phyloP scores from a whole-genome alignment of 1,140 invertebrate species.

The Bombus vancouverensis region DNA sequence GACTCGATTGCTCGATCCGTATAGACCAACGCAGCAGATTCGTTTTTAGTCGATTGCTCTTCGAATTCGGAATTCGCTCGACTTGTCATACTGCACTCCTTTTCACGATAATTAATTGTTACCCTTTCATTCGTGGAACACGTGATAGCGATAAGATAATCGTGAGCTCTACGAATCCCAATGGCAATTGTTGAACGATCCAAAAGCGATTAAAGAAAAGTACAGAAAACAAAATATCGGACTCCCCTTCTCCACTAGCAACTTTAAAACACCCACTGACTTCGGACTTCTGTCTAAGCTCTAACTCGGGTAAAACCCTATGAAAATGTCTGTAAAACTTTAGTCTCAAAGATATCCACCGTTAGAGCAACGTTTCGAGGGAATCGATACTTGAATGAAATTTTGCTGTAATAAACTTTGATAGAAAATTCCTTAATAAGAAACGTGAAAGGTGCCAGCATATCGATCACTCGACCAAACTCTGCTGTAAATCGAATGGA shows the following conservation, averaged over 20 bases:
- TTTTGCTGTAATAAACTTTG: neutral
- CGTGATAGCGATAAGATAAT: constrained; percentile 15
- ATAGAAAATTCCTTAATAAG: neutral
- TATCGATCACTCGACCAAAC: neutral
- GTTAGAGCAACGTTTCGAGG: neutral
- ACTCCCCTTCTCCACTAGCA: no score
- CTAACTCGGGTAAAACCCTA: no score
- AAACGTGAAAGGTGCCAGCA: neutral
- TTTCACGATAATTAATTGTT: neutral
- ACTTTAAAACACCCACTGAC: no score
- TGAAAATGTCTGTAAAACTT: no score
- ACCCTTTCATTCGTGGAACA: neutral
- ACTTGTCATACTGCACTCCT: neutral
- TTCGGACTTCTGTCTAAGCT: no score
- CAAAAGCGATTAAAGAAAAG: neutral
- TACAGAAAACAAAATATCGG: neutral
- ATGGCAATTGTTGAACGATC: neutral
- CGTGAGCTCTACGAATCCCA: neutral
- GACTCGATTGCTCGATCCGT: neutral
- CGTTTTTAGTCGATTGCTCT: neutral
- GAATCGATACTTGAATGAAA: neutral
- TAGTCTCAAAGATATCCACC: neutral
- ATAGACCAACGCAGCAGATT: neutral
- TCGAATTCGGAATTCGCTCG: neutral
- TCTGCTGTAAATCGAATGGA: neutral